Conservation (phyloP, 2,797 vertebrate genomes). For the Sebastiscus albofasciatus region DNA sequence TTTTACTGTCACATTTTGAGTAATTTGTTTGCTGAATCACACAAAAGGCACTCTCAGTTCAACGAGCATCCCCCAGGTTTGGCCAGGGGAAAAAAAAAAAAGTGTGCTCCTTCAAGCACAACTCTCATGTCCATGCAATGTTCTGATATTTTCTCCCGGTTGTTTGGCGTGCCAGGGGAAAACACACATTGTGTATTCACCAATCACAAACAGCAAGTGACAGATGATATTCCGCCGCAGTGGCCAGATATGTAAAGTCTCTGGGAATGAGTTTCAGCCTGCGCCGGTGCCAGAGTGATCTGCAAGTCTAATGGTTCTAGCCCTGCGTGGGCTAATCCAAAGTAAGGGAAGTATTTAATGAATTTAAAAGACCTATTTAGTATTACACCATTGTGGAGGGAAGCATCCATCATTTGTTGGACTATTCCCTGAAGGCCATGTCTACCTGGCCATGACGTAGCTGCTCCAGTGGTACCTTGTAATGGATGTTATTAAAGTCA, state of each 20-base stretch:
- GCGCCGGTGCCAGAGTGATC: conserved; percentile 57
- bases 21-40: conserved; percentile 62
- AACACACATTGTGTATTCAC: conserved; percentile 58
- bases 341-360: conserved; percentile 63
- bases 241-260: conserved; percentile 65
- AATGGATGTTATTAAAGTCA: conserved; percentile 45
- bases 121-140: conserved; percentile 38
- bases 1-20: conserved; percentile 37
- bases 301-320: conserved; percentile 72
- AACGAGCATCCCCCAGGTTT: conserved; percentile 41
- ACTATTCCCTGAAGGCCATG: conserved; percentile 35
- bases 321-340: conserved; percentile 51
- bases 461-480: conserved; percentile 24
- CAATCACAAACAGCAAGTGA: conserved; percentile 70
- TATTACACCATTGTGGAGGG: conserved; percentile 42
- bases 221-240: conserved; percentile 64
- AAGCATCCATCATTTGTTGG: conserved; percentile 62
- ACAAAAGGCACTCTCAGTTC: conserved; percentile 52
- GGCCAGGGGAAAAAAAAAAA: conserved; percentile 4
- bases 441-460: conserved; percentile 39
- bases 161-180: conserved; percentile 47
- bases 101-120: conserved; percentile 55
- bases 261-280: conserved; percentile 47
- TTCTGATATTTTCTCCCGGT: conserved; percentile 46
- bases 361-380: conserved; percentile 69